Conservation (phyloP, 2,888 invertebrate genomes). For the Drosophila eohydei region DNA sequence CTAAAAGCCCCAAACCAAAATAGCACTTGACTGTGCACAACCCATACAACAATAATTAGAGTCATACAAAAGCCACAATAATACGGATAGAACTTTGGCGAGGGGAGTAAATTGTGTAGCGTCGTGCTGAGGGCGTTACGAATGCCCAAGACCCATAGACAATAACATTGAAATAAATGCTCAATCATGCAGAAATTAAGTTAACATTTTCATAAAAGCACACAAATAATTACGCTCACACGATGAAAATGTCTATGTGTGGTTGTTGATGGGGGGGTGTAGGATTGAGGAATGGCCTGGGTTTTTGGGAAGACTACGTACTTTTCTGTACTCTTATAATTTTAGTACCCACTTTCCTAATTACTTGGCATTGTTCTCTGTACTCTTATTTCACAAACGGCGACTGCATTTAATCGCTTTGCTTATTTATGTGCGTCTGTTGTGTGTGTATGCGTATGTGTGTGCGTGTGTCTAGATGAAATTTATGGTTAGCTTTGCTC, state of each 20-base stretch:
- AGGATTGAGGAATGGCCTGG: no score
- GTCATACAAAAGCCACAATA: constrained; percentile 29
- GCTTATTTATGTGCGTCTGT: constrained; percentile 22
- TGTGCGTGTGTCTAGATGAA: constrained; percentile 16
- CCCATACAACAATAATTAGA: constrained; percentile 17
- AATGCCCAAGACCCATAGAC: constrained; percentile 45
- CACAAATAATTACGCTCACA: constrained; percentile 51
- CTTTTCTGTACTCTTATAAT: constrained; percentile 44
- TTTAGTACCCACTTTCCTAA: constrained; percentile 69
- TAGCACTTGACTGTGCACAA: constrained; percentile 11
- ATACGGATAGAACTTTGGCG: constrained; percentile 11
- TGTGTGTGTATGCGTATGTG: background rate
- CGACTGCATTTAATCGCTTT: constrained; percentile 54
- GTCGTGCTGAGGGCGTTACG: constrained; percentile 21
- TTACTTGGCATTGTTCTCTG: constrained; percentile 54
- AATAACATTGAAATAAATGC: constrained; percentile 73
- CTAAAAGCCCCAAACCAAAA: background rate
- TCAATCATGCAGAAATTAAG: constrained; percentile 73
- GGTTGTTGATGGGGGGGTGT: background rate
- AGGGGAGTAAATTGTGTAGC: background rate
- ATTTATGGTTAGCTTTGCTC: constrained; percentile 37
- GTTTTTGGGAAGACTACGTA: background rate
- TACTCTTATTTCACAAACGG: constrained; percentile 23
- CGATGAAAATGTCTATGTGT: background rate
- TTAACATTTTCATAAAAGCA: constrained; percentile 65